Percentiles rank a stretch among this genome's conserved stretches.
These are phyloP conservation scores for Pinna nobilis DNA, from an alignment of 1,140 invertebrate genomes.

Conservation along the genomic window DNA sequence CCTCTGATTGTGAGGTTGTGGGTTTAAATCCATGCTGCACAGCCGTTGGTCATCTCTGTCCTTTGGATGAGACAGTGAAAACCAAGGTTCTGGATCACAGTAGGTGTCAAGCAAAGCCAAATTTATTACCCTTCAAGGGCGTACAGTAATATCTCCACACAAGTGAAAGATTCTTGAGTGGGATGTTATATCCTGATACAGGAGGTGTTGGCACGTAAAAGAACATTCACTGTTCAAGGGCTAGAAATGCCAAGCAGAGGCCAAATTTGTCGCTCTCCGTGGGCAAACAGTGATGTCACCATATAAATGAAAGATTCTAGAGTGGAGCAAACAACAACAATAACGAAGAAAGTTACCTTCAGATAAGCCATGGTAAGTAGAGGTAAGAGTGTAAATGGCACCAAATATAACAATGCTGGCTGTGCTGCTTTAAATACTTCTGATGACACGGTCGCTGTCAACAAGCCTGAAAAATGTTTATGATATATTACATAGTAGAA, in stretches of 20 bases:
- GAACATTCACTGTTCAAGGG: too few species aligned
- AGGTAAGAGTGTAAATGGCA: conserved; percentile 96
- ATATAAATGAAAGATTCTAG: not conserved
- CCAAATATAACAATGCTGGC: conserved; percentile 96
- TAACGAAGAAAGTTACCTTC: conserved; percentile 81
- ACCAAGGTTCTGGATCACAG: too few species aligned
- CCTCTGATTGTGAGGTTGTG: too few species aligned
- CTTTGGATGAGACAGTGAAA: too few species aligned
- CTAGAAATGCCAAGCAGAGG: too few species aligned
- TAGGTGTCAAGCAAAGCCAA: too few species aligned
- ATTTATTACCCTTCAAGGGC: too few species aligned
- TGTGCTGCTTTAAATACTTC: conserved; percentile 99
- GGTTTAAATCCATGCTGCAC: too few species aligned
- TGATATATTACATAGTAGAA: too few species aligned
- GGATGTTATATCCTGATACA: not conserved
- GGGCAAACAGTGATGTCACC: not conserved
- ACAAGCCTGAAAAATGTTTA: conserved; percentile 83
- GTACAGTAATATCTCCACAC: too few species aligned
- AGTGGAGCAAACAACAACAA: not conserved
- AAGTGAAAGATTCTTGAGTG: not conserved
- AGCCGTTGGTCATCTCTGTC: too few species aligned
- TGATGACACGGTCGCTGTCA: conserved; percentile 97
- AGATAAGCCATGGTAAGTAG: conserved; percentile 97
- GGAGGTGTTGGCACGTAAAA: not conserved
- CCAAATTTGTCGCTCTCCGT: too few species aligned